Evolutionary conservation across 2,888 invertebrate genomes (phyloP), one percentile per base, ranked within the genome.

Genomic region (Caradrina kadenii): DNA sequence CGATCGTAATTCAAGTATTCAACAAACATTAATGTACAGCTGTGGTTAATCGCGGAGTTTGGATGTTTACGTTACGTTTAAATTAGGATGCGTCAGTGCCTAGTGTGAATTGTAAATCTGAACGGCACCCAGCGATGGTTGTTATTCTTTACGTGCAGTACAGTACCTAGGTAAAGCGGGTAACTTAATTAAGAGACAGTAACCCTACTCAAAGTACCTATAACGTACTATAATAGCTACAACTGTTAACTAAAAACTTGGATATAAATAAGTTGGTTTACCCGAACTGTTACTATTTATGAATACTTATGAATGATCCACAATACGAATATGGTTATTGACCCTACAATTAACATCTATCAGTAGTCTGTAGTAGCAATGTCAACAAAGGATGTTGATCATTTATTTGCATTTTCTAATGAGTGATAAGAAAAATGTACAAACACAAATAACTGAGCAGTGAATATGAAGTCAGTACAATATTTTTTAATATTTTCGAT

Each of bases 141-240:
- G 50, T 64, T 55, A 73, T 73, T 65, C 63, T 52, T 75, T 50
- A 73, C 56, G 71, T 73, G 70, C 69, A 75, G 62, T 68, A 80
- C 72, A 58, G 74, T 73, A 66, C 69, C 58, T 71, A 61, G 65
- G 79, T 81, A 79, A 84, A 82, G 72, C 80, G 68, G 73, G 73
- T 86, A 88, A 88, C 86, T 83, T 52, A 86, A 86, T 88, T 87
- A 87, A 76, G 73, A 79, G 56, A 45, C 66, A 58, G 50, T 63
- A 63, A 67, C 54, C 60, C 35, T 68, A 26, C 19, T 58, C 13
- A n/a, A 50, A 53, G 21, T 49, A 39, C 26, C 10, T 17, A 54
- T 68, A 77, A 67, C 3, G 19, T 45, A 62, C 22, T 35, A 7
- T 19, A 1, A 2, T 22, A 15, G 17, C 13, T 19, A 39, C 15